Percentiles rank a stretch among this genome's conserved stretches.
Conservation (phyloP, 2,888 invertebrate genomes). For the Drosophila barbarae region DNA sequence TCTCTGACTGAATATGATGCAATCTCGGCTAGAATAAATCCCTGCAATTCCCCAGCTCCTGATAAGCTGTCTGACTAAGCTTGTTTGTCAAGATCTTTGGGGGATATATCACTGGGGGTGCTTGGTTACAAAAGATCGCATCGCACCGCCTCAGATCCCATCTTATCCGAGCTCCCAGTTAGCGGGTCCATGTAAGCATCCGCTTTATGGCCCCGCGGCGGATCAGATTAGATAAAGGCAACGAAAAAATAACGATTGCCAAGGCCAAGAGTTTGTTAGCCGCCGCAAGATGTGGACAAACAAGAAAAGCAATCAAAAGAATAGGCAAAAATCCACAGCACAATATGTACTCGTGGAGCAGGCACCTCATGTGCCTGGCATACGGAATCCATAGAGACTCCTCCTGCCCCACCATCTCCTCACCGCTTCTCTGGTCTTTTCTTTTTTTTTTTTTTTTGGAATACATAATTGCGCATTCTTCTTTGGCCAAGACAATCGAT, state of each 20-base stretch:
- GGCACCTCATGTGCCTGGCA: slow-evolving; percentile 30
- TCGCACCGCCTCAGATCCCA: not conserved
- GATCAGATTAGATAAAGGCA: slow-evolving; percentile 41
- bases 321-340: slow-evolving; percentile 20
- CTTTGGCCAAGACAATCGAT: slow-evolving; percentile 24
- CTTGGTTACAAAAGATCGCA: slow-evolving; percentile 10
- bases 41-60: slow-evolving; percentile 3
- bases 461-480: slow-evolving; percentile 49
- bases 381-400: slow-evolving; percentile 17
- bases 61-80: not conserved
- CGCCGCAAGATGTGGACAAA: slow-evolving; percentile 44
- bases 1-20: slow-evolving; percentile 1
- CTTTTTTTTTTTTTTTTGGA: slow-evolving; percentile 7
- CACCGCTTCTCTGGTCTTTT: not conserved
- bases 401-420: not conserved
- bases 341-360: slow-evolving; percentile 14
- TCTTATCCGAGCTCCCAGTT: not conserved
- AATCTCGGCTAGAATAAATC: slow-evolving; percentile 24
- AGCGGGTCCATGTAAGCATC: slow-evolving; percentile 23
- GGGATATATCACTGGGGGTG: not conserved
- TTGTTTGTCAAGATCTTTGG: slow-evolving; percentile 1
- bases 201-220: slow-evolving; percentile 6
- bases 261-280: slow-evolving; percentile 58
- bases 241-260: slow-evolving; percentile 18
- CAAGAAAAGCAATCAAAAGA: slow-evolving; percentile 37